These are phyloP conservation scores for Chiroxiphia lanceolata DNA, from an alignment of 2,797 vertebrate species.

Conservation along the genomic window DNA sequence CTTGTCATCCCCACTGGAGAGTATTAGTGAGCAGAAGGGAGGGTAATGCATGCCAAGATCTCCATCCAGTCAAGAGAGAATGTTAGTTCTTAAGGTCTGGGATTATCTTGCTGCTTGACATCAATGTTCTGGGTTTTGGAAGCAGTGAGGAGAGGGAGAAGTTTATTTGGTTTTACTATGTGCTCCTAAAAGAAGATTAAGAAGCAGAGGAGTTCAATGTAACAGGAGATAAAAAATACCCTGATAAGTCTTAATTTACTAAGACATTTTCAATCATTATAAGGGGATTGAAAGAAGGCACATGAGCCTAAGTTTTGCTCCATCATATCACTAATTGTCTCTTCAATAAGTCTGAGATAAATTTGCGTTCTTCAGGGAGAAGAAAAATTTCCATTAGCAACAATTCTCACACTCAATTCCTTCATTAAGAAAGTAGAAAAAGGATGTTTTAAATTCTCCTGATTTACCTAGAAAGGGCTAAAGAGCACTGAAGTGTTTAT, in stretches of 20 bases:
- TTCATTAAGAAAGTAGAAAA: background rate
- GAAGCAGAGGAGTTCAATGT: background rate
- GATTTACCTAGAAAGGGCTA: background rate
- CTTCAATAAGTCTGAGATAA: background rate
- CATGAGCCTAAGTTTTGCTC: background rate
- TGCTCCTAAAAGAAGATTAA: background rate
- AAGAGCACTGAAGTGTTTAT: background rate
- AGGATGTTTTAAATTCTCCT: background rate
- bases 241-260: background rate
- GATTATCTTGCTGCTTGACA: background rate
- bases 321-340: background rate
- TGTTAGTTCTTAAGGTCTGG: background rate
- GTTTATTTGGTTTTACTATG: background rate
- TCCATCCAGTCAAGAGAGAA: background rate
- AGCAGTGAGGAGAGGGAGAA: background rate
- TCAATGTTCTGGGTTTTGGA: background rate
- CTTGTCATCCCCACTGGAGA: background rate
- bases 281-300: background rate
- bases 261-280: background rate
- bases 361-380: background rate
- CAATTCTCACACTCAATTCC: background rate
- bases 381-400: background rate
- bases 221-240: background rate
- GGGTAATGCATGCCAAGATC: background rate
- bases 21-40: background rate